phyloP scores from a whole-genome alignment of 1,140 invertebrate species.

The Drosophila mayri region DNA sequence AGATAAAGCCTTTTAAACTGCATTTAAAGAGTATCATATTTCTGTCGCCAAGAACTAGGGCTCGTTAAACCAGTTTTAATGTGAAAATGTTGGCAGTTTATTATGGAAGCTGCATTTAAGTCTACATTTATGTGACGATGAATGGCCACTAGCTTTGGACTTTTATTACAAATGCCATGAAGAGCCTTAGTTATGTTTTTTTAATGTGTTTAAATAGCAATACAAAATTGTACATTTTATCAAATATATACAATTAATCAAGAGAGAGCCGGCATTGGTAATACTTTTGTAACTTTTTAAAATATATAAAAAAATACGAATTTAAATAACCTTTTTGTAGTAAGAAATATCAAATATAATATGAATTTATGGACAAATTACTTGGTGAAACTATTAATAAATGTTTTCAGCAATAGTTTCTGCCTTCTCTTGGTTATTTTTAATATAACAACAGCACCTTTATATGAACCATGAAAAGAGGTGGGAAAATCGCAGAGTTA shows the following conservation, averaged over 20 bases:
- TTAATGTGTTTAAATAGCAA: neutral
- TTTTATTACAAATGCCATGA: neutral
- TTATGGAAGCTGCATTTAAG: neutral
- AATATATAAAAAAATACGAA: no score
- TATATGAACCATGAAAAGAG: neutral
- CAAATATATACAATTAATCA: no score
- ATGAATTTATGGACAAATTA: no score
- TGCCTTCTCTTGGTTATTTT: neutral
- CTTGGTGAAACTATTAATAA: no score
- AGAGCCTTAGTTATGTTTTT: neutral
- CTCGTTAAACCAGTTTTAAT: constrained; percentile 14
- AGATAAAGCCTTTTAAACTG: neutral
- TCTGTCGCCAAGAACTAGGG: constrained; percentile 2
- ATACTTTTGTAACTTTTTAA: no score
- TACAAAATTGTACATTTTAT: no score
- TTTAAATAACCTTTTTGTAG: no score
- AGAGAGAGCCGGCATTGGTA: no score
- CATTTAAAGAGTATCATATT: constrained; percentile 11
- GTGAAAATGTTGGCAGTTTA: neutral
- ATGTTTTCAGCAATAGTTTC: no score
- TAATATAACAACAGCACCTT: neutral
- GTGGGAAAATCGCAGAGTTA: neutral
- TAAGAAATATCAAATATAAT: neutral
- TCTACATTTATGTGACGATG: neutral
- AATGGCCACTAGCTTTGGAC: neutral